A percentile compares a stretch with the other conserved stretches of the same genome.
Evolutionary conservation across 2,113 vertebrate species (phyloP).

Genomic region (Sus scrofa): DNA sequence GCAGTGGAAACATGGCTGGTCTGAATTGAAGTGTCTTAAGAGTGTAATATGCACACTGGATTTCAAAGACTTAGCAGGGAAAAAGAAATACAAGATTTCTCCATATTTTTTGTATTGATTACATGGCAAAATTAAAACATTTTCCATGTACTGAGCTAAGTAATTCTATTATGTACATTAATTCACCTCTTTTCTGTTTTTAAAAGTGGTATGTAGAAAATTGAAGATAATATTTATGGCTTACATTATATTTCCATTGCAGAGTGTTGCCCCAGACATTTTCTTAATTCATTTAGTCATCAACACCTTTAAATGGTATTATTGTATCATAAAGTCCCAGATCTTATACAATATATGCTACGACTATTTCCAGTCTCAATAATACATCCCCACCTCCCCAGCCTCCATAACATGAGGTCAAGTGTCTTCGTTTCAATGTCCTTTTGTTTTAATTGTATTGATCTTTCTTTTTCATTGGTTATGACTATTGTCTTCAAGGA

Average conservation of each 20-base stretch:
- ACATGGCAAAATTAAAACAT: background rate
- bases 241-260: background rate
- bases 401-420: background rate
- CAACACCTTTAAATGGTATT: background rate
- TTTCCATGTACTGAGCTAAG: background rate
- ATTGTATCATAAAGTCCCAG: background rate
- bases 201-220: background rate
- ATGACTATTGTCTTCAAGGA: background rate
- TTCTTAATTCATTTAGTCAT: background rate
- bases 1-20: background rate
- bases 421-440: background rate
- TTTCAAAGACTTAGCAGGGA: background rate
- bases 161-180: background rate
- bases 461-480: background rate
- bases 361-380: background rate
- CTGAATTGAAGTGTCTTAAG: background rate
- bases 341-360: background rate
- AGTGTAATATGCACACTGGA: background rate
- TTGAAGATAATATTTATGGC: background rate
- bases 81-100: background rate
- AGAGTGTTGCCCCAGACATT: background rate
- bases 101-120: background rate
- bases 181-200: conserved; percentile 2
- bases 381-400: background rate
- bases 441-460: background rate